Conservation (phyloP, 2,113 vertebrate species). For the Nesogale talazaci region DNA sequence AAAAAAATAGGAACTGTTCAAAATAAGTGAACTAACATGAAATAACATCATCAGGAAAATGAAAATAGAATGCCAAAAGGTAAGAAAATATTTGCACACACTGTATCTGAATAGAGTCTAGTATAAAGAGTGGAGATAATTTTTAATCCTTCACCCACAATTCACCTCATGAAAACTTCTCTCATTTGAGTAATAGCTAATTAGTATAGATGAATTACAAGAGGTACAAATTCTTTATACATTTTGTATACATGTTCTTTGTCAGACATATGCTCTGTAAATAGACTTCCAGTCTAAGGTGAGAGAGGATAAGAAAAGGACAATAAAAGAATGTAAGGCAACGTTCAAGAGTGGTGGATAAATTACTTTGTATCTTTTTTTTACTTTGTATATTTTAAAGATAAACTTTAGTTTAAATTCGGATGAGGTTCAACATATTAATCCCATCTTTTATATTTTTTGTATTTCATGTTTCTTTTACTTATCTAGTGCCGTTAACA, state of each 20-base stretch:
- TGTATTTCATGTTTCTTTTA: neutral
- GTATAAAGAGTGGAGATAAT: neutral
- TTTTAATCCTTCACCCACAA: neutral
- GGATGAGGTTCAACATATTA: neutral
- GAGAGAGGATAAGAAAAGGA: no score
- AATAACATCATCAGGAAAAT: neutral
- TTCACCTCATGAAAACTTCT: neutral
- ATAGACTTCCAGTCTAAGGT: neutral
- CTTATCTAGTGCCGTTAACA: neutral
- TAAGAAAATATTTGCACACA: neutral
- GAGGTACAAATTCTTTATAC: neutral
- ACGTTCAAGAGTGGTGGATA: neutral
- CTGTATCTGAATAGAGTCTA: neutral
- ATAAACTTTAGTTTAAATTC: constrained; percentile 33
- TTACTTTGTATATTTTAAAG: neutral
- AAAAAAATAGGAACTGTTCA: neutral
- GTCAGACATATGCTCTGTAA: neutral
- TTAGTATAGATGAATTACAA: neutral
- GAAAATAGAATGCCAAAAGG: neutral
- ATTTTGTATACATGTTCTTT: neutral
- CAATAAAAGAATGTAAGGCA: neutral
- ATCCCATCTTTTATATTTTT: neutral
- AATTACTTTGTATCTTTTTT: no score
- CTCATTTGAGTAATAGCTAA: neutral
- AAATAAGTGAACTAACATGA: neutral